Evolutionary conservation across 2,797 vertebrate genomes (phyloP).

Genomic region (Macropus fuliginosus): DNA sequence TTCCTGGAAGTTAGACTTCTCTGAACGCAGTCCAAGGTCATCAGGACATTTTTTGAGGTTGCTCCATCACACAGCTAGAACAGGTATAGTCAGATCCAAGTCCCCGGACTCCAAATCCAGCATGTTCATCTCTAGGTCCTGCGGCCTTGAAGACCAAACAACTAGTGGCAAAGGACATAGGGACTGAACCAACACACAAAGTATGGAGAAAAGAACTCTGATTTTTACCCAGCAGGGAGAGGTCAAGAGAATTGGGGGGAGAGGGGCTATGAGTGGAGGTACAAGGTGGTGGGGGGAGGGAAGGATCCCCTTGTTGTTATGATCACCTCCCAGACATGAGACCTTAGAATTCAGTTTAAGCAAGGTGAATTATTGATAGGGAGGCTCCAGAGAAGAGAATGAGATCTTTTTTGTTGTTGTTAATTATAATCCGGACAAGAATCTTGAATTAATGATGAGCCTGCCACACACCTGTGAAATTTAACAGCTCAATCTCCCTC

Average conservation of each 20-base stretch:
- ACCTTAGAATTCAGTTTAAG: neutral
- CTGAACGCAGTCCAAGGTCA: neutral
- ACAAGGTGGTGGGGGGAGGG: too few species aligned
- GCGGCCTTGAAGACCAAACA: neutral
- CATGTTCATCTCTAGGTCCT: neutral
- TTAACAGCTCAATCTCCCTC: neutral
- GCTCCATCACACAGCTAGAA: neutral
- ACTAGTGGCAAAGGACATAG: neutral
- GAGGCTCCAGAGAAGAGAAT: constrained; percentile 1
- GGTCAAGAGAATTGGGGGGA: neutral
- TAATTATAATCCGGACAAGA: neutral
- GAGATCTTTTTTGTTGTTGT: constrained; percentile 30
- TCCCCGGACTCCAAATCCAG: neutral
- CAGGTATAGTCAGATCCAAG: neutral
- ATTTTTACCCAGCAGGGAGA: neutral
- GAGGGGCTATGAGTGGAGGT: neutral
- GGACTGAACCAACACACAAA: neutral
- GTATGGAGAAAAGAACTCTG: neutral
- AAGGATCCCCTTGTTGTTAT: neutral
- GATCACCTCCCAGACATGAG: neutral
- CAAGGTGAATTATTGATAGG: constrained; percentile 18
- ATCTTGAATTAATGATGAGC: constrained; percentile 27
- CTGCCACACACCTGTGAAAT: constrained; percentile 5
- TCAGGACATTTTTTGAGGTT: neutral
- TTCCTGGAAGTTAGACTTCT: neutral